Evolutionary conservation across 30 jellyfish, hydroid and myxozoan species (phyloP), one percentile per base, ranked within the genome.

Genomic region (Aurelia aurita complex sp. Pacific): DNA sequence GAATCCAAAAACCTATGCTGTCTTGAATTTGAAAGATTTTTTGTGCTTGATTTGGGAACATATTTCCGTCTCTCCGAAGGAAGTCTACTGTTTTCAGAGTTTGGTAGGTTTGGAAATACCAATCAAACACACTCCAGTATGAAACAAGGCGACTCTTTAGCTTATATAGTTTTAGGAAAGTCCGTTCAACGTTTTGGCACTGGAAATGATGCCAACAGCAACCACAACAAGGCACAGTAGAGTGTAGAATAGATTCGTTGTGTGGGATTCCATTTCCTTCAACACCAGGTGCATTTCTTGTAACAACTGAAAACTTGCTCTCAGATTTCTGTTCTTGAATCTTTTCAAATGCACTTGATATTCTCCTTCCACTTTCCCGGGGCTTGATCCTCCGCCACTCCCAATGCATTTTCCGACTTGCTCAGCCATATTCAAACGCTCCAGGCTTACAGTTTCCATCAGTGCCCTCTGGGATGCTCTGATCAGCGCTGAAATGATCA

Each of bases 291-390:
- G 19, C 76, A 84, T 23, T 34, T 84, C 93, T 53, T 84, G 93
- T 64, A 84, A 78, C 54, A 84, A 29, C 67, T 72, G 87, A 38
- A 72, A 60, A 50, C 82, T 64, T 17, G 93, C 65, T 52, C 87
- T 29, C 76, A 64, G 34, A 64, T 84, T 84, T 66, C 93, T 40
- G 69, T 57, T 78, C 36, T 74, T 84, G 76, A 84, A 84, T 43
- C 85, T 76, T 38, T 84, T 84, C 77, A 84, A 50, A 75, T 84
- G 87, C 33, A 76, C 87, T 3, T 84, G 93, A 64, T 61, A 84
- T 50, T 84, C 93, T 3, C 93, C 93, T 53, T 84, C 93, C 32
- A 19, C 52, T 73, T 67, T 84, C 55, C 75, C 87, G 15, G 57
- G 57, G 57, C 57, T 46, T 6, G 57, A 46, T n/a, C 23, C 17